Base-by-base conservation (phyloP, 2,797 vertebrate genomes). In the Pseudocheirus occidentalis region DNA sequence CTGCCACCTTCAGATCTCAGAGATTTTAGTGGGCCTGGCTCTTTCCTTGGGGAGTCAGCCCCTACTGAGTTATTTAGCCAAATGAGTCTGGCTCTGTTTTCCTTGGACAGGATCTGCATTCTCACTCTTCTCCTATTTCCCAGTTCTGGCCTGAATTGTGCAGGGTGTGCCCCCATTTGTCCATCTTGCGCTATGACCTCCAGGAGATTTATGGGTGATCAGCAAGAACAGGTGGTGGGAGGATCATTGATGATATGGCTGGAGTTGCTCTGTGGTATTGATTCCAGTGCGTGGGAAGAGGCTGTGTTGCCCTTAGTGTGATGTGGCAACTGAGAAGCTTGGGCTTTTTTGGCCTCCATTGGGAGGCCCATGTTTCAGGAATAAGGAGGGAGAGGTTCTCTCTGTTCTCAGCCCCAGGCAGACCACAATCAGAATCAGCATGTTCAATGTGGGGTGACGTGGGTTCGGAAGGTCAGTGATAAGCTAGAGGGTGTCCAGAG, bases 151-250 rank as follows among this genome's bases (percentile, higher is more conserved):
- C n/a, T 81, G 1, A 81, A 81, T 27, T 46, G 21, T 7, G 9
- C 40, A 81, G 40, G 73, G 73, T 81, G 73, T 81, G 73, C 73
- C 73, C 21, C 18, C 40, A n/a, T 46, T 81, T 81, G 40, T 40
- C 40, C 40, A 27, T 46, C 40, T 81, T 81, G 50, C 55, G 90
- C 90, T 92, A 91, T 97, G 96, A 96, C 96, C 93, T 93, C 90
- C 40, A 87, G 81, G 90, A 97, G 95, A 97, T 97, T 98, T 98
- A 96, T 96, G 96, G 93, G 31, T 95, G 56, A 93, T 97, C 95
- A 73, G 93, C 93, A 97, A 89, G 93, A 97, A 91, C 0, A 92
- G 55, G 94, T 98, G 97, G 94, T 97, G 98, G 97, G 96, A 95
- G 91, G 96, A 94, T 94, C 96, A 90, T 3, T 46, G 40, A 40